Percentiles rank a stretch among this genome's conserved stretches.
Evolutionary conservation across 2,888 invertebrate species (phyloP).

Genomic region (Drosophila helvetica): DNA sequence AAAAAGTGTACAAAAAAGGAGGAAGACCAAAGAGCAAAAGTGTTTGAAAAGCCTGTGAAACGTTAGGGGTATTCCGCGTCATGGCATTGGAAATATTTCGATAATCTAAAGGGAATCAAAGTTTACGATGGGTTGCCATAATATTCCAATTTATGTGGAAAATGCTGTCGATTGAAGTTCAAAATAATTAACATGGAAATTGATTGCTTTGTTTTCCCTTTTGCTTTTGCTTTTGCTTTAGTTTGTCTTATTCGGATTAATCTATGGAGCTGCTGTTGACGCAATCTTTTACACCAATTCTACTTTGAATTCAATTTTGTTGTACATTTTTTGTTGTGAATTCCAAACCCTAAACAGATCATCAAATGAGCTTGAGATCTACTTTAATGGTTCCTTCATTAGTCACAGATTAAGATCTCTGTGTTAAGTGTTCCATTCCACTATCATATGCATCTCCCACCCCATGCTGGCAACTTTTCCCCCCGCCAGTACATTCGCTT

Average conservation of each 20-base stretch:
- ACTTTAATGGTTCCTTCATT: background rate
- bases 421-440: background rate
- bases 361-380: background rate
- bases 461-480: background rate
- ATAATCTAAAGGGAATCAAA: conserved; percentile 1
- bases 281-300: background rate
- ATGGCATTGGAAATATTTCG: background rate
- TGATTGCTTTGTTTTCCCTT: background rate
- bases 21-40: background rate
- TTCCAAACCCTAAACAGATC: background rate
- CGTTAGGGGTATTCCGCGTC: background rate
- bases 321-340: too few species aligned
- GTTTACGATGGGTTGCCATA: background rate
- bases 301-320: too few species aligned
- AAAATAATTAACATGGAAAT: conserved; percentile 5
- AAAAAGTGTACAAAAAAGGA: conserved; percentile 5
- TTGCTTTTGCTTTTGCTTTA: background rate
- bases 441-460: too few species aligned
- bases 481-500: background rate
- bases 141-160: background rate
- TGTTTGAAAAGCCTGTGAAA: background rate
- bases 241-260: background rate
- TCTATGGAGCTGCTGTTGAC: background rate
- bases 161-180: background rate
- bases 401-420: background rate